Percentiles rank a stretch among this genome's conserved stretches.
These are phyloP conservation scores for Rhabdophis nuchalis DNA, from an alignment of 2,797 vertebrate genomes.

Conservation along the genomic window DNA sequence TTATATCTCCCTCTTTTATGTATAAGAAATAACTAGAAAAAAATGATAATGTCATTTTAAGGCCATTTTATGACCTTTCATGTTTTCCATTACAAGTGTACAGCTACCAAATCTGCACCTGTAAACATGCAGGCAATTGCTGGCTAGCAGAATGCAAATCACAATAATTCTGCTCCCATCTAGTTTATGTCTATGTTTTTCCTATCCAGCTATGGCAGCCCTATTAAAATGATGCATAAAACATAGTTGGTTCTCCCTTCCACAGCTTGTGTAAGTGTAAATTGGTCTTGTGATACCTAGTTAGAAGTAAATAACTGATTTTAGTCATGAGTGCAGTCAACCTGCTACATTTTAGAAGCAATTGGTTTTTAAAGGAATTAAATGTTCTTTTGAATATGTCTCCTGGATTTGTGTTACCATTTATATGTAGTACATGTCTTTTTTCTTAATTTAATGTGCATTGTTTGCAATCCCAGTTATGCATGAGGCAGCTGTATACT, in stretches of 20 bases:
- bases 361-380: neutral
- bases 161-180: neutral
- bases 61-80: neutral
- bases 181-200: neutral
- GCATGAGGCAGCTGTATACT: neutral
- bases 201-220: neutral
- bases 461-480: neutral
- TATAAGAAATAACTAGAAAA: neutral
- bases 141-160: neutral
- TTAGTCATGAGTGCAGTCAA: neutral
- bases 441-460: neutral
- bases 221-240: conserved; percentile 8
- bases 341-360: neutral
- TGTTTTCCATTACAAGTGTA: neutral
- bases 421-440: neutral
- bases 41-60: neutral
- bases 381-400: neutral
- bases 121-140: neutral
- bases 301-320: neutral
- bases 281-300: neutral
- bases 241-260: neutral
- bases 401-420: neutral
- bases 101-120: neutral
- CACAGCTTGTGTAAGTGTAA: neutral
- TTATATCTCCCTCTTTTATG: neutral